Evolutionary conservation across 1,140 invertebrate species (phyloP).

Genomic region (Aphaenogaster floridana): DNA sequence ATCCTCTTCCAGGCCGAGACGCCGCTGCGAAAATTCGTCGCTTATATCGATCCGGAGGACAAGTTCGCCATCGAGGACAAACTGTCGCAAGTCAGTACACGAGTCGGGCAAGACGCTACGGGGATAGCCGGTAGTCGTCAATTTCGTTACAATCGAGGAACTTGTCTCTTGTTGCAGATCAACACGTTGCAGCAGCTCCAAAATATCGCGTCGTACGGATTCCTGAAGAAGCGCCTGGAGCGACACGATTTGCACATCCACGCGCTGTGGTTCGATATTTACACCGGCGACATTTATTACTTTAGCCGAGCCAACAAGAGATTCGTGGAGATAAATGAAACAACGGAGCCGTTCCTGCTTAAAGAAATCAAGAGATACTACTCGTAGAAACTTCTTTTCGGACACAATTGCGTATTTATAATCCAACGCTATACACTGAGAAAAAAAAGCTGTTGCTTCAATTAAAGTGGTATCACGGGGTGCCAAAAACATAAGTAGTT

Average conservation of each 20-base stretch:
- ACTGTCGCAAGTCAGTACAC: slow-evolving; percentile 93
- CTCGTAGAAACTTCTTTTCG: slow-evolving; percentile 85
- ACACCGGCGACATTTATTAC: slow-evolving; percentile 98
- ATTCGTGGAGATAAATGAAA: slow-evolving; percentile 95
- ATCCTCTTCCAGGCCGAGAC: slow-evolving; percentile 95
- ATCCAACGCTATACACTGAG: too few relatives aligned
- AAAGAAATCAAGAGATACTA: slow-evolving; percentile 94
- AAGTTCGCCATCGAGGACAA: slow-evolving; percentile 96
- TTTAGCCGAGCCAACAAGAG: slow-evolving; percentile 94
- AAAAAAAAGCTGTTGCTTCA: too few relatives aligned
- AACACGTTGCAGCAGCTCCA: slow-evolving; percentile 98
- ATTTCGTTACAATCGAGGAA: neutral
- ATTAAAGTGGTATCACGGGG: too few relatives aligned
- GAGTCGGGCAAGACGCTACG: too few relatives aligned
- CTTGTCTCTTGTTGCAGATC: slow-evolving; percentile 88
- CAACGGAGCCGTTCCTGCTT: slow-evolving; percentile 91
- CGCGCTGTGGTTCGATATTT: slow-evolving; percentile 99
- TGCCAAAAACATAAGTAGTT: too few relatives aligned
- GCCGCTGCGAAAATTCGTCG: slow-evolving; percentile 94
- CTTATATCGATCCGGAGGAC: slow-evolving; percentile 97
- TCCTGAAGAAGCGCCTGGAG: slow-evolving; percentile 94
- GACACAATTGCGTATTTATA: neutral
- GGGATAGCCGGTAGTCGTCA: neutral
- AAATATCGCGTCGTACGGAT: slow-evolving; percentile 97
- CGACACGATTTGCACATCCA: slow-evolving; percentile 95